Conservation (phyloP, 1,140 invertebrate genomes). For the Battus philenor region DNA sequence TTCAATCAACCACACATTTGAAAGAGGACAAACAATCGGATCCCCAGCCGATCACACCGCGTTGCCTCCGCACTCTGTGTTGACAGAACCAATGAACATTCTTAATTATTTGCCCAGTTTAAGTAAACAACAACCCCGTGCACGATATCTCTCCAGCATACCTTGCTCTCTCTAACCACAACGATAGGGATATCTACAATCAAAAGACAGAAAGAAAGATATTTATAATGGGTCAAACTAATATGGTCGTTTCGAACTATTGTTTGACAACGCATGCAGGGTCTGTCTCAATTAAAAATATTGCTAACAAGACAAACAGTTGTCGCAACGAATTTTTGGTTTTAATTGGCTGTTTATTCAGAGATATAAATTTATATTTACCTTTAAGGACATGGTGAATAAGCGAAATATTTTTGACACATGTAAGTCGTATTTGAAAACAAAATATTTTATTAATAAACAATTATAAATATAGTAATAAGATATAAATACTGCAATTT, state of each 20-base stretch:
- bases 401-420: no score
- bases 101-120: slow-evolving; percentile 71
- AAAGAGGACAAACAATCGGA: slow-evolving; percentile 56
- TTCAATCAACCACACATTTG: slow-evolving; percentile 42
- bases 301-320: slow-evolving; percentile 69
- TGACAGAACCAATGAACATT: slow-evolving; percentile 72
- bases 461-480: no score
- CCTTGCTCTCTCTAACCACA: slow-evolving; percentile 22
- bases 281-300: slow-evolving; percentile 73
- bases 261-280: slow-evolving; percentile 52
- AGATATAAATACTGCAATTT: no score
- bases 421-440: no score
- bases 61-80: slow-evolving; percentile 40
- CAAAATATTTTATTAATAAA: no score
- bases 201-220: slow-evolving; percentile 21
- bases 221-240: slow-evolving; percentile 31
- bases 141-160: slow-evolving; percentile 21
- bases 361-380: slow-evolving; percentile 56
- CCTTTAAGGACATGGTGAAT: no score
- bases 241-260: slow-evolving; percentile 49
- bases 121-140: slow-evolving; percentile 62
- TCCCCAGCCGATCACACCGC: slow-evolving; percentile 41
- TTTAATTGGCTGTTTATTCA: slow-evolving; percentile 66
- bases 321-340: slow-evolving; percentile 50
- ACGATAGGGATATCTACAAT: slow-evolving; percentile 24